A percentile compares a stretch with the other conserved stretches of the same genome.
Evolutionary conservation across 2,888 invertebrate genomes (phyloP).

Genomic region (Drosophila picticornis): DNA sequence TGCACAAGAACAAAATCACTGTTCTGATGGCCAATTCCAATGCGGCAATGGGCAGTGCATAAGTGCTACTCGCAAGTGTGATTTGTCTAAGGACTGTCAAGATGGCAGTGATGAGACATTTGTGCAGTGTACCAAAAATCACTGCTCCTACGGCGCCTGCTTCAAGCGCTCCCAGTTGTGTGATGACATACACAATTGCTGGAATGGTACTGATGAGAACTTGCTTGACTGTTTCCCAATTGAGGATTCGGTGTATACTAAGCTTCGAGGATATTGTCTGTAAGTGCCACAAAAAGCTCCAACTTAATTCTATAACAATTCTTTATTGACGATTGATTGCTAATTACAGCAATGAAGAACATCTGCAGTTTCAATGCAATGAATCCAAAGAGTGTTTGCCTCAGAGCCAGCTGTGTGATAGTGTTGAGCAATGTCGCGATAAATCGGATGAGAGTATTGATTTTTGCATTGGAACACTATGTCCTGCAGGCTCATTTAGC

Average conservation of each 20-base stretch:
- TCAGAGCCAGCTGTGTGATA: constrained; percentile 16
- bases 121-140: not conserved
- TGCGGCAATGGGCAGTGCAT: constrained; percentile 31
- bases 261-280: not conserved
- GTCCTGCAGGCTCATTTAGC: constrained; percentile 68
- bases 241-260: too few relatives aligned
- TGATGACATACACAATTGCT: constrained; percentile 26
- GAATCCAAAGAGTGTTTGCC: constrained; percentile 15
- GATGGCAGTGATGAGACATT: constrained; percentile 48
- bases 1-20: not conserved
- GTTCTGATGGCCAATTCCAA: constrained; percentile 4
- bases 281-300: not conserved
- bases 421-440: constrained; percentile 64
- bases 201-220: constrained; percentile 43
- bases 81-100: constrained; percentile 24
- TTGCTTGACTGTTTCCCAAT: not conserved
- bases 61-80: constrained; percentile 1
- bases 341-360: not conserved
- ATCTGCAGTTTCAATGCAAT: constrained; percentile 11
- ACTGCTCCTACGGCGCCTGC: constrained; percentile 49
- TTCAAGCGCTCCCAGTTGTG: not conserved
- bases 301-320: not conserved
- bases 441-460: constrained; percentile 70
- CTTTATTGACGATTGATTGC: too few relatives aligned
- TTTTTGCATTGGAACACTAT: constrained; percentile 56